phyloP scores from a whole-genome alignment of 1,140 invertebrate genomes.

The Scaptomyza pallida region DNA sequence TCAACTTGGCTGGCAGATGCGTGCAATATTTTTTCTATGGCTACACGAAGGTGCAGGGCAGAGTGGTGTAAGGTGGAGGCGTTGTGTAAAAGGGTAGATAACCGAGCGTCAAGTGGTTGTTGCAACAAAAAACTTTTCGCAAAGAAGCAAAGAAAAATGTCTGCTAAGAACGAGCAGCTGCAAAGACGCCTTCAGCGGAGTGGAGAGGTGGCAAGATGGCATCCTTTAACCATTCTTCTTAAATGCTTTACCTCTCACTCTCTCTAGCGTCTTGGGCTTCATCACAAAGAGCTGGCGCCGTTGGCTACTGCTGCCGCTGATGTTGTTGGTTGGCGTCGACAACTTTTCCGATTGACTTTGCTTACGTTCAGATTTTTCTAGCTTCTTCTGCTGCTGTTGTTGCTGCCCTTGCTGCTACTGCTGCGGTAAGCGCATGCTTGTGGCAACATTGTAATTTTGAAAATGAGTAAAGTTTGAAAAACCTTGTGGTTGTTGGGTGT shows the following conservation, averaged over 20 bases:
- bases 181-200: slow-evolving; percentile 36
- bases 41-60: no score
- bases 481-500: slow-evolving; percentile 54
- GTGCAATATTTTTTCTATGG: slow-evolving; percentile 69
- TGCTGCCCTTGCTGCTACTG: slow-evolving; percentile 22
- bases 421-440: slow-evolving; percentile 73
- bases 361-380: slow-evolving; percentile 83
- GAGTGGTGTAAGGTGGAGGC: neutral
- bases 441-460: slow-evolving; percentile 83
- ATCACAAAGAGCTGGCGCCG: slow-evolving; percentile 52
- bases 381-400: slow-evolving; percentile 29
- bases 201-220: neutral
- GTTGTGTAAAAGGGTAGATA: slow-evolving; percentile 53
- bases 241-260: slow-evolving; percentile 17
- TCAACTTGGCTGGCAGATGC: slow-evolving; percentile 47
- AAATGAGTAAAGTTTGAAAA: slow-evolving; percentile 84
- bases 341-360: slow-evolving; percentile 83
- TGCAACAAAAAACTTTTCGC: slow-evolving; percentile 67
- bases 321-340: slow-evolving; percentile 38
- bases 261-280: slow-evolving; percentile 44
- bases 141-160: slow-evolving; percentile 69
- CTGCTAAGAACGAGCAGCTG: slow-evolving; percentile 64
- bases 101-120: slow-evolving; percentile 76
- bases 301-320: slow-evolving; percentile 31
- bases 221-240: slow-evolving; percentile 39